Percentiles rank a stretch among this genome's conserved stretches.
These are phyloP conservation scores for Tethea ocularis DNA, from an alignment of 2,888 invertebrate genomes.

Conservation along the genomic window DNA sequence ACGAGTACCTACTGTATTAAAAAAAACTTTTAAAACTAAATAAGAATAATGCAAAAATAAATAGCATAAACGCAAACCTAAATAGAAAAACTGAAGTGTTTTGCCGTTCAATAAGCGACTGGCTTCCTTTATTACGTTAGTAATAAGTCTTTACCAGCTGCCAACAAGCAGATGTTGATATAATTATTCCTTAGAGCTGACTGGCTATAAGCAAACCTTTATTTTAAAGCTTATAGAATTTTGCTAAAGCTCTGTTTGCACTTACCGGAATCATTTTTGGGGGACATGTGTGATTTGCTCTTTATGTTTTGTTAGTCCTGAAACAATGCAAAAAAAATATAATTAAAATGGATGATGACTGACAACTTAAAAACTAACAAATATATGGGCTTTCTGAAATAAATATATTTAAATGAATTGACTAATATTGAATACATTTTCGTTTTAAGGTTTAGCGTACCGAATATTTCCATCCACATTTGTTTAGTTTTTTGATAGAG, in stretches of 20 bases:
- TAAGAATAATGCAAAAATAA: too few species aligned
- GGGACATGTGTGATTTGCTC: constrained; percentile 73
- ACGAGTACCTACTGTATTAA: too few species aligned
- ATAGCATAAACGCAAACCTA: neutral
- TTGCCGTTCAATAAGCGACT: constrained; percentile 52
- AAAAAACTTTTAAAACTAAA: too few species aligned
- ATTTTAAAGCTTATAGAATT: constrained; percentile 2
- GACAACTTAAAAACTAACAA: too few species aligned
- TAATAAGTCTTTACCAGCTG: constrained; percentile 60
- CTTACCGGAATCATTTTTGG: constrained; percentile 80
- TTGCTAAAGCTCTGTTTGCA: constrained; percentile 14
- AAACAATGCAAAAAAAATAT: constrained; percentile 44
- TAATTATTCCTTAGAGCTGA: constrained; percentile 52
- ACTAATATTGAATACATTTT: too few species aligned
- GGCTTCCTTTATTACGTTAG: constrained; percentile 61
- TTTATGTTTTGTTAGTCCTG: constrained; percentile 50
- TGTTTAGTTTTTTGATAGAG: too few species aligned
- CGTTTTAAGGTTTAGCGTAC: too few species aligned
- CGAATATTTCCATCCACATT: too few species aligned
- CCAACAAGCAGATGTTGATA: constrained; percentile 53
- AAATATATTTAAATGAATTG: too few species aligned
- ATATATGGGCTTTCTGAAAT: too few species aligned
- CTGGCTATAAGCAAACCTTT: constrained; percentile 33
- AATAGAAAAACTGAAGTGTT: constrained; percentile 17
- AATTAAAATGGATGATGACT: too few species aligned